These are phyloP conservation scores for Tachina grossa DNA, from an alignment of 2,888 invertebrate genomes.

Conservation along the genomic window DNA sequence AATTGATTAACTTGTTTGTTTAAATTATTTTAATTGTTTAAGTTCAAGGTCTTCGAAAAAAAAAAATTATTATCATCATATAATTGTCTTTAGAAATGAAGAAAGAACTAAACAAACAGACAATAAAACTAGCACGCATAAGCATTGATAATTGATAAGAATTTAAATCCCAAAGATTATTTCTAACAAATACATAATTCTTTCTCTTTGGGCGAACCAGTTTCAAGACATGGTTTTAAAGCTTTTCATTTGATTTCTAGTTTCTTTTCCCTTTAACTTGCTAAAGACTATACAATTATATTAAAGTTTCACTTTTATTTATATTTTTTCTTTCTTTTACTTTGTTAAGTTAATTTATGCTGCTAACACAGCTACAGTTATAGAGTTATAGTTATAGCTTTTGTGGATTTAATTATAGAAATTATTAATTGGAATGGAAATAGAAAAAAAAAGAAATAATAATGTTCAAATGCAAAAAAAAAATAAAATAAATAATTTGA, in stretches of 20 bases:
- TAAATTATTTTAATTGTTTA: neutral
- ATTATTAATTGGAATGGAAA: constrained; percentile 40
- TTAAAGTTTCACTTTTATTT: constrained; percentile 30
- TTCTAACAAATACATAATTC: neutral
- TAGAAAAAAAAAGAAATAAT: constrained; percentile 24
- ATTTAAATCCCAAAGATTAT: neutral
- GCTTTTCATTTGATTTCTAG: neutral
- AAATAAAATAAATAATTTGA: constrained; percentile 7
- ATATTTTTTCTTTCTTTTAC: no score
- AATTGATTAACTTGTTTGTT: neutral
- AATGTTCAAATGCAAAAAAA: neutral
- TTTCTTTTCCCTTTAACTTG: neutral
- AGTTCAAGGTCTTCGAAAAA: constrained; percentile 17
- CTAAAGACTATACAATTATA: neutral
- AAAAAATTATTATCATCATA: neutral
- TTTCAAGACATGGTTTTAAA: neutral
- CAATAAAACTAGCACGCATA: neutral
- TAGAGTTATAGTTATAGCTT: neutral
- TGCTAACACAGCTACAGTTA: neutral
- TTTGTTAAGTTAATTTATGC: constrained; percentile 6
- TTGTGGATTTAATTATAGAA: constrained; percentile 45
- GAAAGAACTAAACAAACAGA: neutral
- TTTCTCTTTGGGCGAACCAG: neutral
- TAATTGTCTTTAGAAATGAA: neutral
- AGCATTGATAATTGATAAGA: neutral